phyloP scores from a whole-genome alignment of 1,140 invertebrate genomes.

The Holcopasites calliopsidis region DNA sequence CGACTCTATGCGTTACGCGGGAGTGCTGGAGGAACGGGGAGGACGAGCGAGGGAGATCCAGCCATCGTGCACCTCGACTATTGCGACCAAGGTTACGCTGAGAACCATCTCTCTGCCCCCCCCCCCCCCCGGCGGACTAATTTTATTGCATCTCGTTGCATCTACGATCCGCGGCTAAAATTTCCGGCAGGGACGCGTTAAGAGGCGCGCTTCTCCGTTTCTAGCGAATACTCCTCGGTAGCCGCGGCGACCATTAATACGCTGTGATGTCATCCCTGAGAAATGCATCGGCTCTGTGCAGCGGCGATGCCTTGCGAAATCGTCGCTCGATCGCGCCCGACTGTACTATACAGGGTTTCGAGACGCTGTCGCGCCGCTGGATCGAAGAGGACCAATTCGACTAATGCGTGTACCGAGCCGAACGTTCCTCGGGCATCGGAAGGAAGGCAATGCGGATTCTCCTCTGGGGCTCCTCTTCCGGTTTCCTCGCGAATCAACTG shows the following conservation, averaged over 20 bases:
- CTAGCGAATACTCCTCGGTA: conserved; percentile 27
- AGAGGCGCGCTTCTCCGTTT: not conserved
- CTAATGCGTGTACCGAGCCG: too few relatives aligned
- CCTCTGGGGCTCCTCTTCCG: conserved; percentile 18
- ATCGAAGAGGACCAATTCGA: too few relatives aligned
- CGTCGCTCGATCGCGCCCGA: not conserved
- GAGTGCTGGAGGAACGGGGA: conserved; percentile 32
- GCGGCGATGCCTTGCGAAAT: conserved; percentile 36
- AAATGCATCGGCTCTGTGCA: conserved; percentile 48
- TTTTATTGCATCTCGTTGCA: conserved; percentile 24
- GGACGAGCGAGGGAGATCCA: conserved; percentile 50
- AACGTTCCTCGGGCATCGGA: conserved; percentile 15
- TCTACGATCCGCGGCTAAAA: not conserved
- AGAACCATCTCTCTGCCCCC: conserved; percentile 34
- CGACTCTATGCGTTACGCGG: conserved; percentile 31
- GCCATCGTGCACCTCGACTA: conserved; percentile 65
- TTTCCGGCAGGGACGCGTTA: not conserved
- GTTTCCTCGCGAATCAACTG: conserved; percentile 16
- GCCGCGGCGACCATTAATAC: conserved; percentile 54
- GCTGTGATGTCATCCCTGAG: conserved; percentile 53
- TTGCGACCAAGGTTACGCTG: conserved; percentile 70
- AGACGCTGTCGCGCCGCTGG: too few relatives aligned
- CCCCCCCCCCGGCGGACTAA: conserved; percentile 17
- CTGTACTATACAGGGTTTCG: too few relatives aligned
- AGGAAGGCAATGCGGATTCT: not conserved